phyloP scores from a whole-genome alignment of 2,797 vertebrate genomes.

The Erethizon dorsatum region DNA sequence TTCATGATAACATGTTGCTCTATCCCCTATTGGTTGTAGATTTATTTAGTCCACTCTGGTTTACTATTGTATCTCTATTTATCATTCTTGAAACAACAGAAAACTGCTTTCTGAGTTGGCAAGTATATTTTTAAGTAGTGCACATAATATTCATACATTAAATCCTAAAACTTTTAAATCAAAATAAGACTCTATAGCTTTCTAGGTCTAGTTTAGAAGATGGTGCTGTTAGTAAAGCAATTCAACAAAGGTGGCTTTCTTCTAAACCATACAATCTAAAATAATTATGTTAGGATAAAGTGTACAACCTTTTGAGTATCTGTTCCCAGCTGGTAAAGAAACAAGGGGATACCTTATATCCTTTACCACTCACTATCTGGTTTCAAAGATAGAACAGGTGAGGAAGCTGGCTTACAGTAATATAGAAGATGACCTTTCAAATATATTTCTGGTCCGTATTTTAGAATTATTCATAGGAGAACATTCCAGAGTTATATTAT shows the following conservation, averaged over 20 bases:
- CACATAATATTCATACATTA: slow-evolving; percentile 49
- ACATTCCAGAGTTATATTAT: not conserved
- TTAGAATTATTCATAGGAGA: slow-evolving; percentile 61
- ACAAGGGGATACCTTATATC: slow-evolving; percentile 31
- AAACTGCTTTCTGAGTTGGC: slow-evolving; percentile 2
- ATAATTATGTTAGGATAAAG: slow-evolving; percentile 31
- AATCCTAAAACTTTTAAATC: slow-evolving; percentile 49
- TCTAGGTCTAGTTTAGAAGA: slow-evolving; percentile 36
- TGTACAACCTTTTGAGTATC: not conserved
- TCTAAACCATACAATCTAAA: slow-evolving; percentile 18
- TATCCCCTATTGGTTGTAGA: slow-evolving; percentile 15
- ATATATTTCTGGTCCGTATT: not conserved
- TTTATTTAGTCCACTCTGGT: slow-evolving; percentile 47
- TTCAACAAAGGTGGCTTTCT: slow-evolving; percentile 44
- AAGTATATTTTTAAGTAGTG: slow-evolving; percentile 10
- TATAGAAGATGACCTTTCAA: slow-evolving; percentile 24
- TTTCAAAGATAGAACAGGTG: slow-evolving; percentile 31
- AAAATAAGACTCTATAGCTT: slow-evolving; percentile 49
- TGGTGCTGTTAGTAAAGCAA: slow-evolving; percentile 5
- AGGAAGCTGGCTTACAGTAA: slow-evolving; percentile 11
- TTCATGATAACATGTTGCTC: slow-evolving; percentile 50
- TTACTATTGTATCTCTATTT: slow-evolving; percentile 38
- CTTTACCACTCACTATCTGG: slow-evolving; percentile 25
- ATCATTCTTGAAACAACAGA: slow-evolving; percentile 57
- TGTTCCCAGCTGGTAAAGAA: slow-evolving; percentile 30